Conservation (phyloP, 1,140 invertebrate genomes). For the Asobara japonica region DNA sequence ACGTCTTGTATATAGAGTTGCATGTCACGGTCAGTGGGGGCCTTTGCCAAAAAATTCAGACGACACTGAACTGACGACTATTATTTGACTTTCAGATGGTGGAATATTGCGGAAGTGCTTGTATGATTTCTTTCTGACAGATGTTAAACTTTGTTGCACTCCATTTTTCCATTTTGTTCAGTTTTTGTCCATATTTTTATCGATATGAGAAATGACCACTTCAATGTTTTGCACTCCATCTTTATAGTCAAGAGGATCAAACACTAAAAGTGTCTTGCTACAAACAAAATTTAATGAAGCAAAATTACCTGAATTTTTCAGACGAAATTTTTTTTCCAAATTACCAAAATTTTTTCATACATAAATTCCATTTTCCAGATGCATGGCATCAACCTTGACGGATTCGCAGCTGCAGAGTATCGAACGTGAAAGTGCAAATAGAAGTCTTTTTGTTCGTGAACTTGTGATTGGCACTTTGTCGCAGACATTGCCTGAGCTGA, state of each 20-base stretch:
- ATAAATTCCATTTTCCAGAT: slow-evolving; percentile 62
- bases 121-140: background rate
- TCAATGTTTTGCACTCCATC: too few relatives aligned
- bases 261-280: too few relatives aligned
- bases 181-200: too few relatives aligned
- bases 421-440: slow-evolving; percentile 72
- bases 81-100: background rate
- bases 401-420: slow-evolving; percentile 69
- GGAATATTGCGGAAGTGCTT: background rate
- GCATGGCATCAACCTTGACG: slow-evolving; percentile 69
- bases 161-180: too few relatives aligned
- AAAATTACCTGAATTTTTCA: too few relatives aligned
- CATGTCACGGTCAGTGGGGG: slow-evolving; percentile 38
- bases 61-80: slow-evolving; percentile 12
- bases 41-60: slow-evolving; percentile 34
- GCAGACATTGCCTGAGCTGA: slow-evolving; percentile 61
- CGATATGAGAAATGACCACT: too few relatives aligned
- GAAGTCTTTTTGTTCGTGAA: slow-evolving; percentile 77
- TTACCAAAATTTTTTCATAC: too few relatives aligned
- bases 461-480: slow-evolving; percentile 73
- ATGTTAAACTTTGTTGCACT: too few relatives aligned
- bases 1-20: slow-evolving; percentile 35
- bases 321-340: background rate
- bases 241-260: too few relatives aligned
- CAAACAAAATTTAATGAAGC: too few relatives aligned